Percentiles rank a stretch among this genome's conserved stretches.
Evolutionary conservation across 2,113 vertebrate genomes (phyloP).

Genomic region (Urocitellus parryii): DNA sequence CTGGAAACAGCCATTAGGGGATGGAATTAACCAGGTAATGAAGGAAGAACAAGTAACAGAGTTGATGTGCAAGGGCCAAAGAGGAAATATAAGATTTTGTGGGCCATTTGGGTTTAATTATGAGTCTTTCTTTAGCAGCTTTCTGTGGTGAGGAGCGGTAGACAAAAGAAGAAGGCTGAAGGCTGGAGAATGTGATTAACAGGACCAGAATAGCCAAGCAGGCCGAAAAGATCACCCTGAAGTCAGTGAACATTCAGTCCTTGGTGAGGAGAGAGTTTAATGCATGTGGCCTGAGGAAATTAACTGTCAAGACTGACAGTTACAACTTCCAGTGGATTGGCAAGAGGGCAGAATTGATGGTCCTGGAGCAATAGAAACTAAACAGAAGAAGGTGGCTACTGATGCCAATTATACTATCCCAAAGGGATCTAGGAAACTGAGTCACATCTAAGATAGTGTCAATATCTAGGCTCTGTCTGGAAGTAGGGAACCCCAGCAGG

Average conservation of each 20-base stretch:
- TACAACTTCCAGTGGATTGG: not conserved
- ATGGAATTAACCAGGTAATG: constrained; percentile 15
- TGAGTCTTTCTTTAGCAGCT: constrained; percentile 60
- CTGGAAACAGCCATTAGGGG: constrained; percentile 35
- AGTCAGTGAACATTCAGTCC: not conserved
- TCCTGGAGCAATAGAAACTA: not conserved
- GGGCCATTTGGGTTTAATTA: constrained; percentile 56
- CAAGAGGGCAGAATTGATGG: not conserved
- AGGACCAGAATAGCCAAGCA: not conserved
- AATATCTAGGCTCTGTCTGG: not conserved
- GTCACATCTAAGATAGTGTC: not conserved
- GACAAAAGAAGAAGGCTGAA: not conserved
- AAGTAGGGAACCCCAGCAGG: not conserved
- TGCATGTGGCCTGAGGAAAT: not conserved
- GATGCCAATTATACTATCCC: not conserved
- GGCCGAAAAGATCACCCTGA: constrained; percentile 3
- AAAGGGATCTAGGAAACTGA: not conserved
- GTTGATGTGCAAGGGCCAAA: not conserved
- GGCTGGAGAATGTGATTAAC: not conserved
- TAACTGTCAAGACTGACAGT: not conserved
- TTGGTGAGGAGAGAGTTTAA: not conserved
- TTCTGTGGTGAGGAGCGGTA: not conserved
- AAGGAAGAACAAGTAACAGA: constrained; percentile 37
- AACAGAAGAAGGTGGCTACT: not conserved
- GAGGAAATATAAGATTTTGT: constrained; percentile 39